phyloP scores from a whole-genome alignment of 2,888 invertebrate species.

The Cinara cedri region DNA sequence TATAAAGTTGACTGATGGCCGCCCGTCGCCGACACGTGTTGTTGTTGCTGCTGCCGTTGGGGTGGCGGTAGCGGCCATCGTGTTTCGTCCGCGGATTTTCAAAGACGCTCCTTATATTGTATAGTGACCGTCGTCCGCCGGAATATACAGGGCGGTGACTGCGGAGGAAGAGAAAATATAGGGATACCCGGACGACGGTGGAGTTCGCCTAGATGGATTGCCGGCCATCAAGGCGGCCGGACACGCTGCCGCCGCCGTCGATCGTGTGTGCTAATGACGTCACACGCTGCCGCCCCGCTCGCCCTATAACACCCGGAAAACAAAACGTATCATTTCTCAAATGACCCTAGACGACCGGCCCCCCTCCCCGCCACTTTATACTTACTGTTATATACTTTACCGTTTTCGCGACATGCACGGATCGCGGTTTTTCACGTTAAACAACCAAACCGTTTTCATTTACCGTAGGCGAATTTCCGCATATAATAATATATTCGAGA shows the following conservation, averaged over 20 bases:
- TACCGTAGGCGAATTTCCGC: too few species aligned
- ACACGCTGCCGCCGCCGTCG: slow-evolving; percentile 2
- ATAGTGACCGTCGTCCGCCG: neutral
- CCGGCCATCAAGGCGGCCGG: slow-evolving; percentile 26
- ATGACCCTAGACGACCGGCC: neutral
- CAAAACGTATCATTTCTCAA: slow-evolving; percentile 48
- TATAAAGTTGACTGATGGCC: slow-evolving; percentile 52
- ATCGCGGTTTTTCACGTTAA: too few species aligned
- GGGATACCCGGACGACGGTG: neutral
- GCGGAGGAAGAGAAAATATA: too few species aligned
- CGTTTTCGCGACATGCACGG: too few species aligned
- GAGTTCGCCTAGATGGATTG: slow-evolving; percentile 43
- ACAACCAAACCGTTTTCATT: too few species aligned
- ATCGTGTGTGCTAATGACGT: slow-evolving; percentile 47
- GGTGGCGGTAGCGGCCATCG: neutral
- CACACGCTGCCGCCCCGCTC: neutral
- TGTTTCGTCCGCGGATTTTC: neutral
- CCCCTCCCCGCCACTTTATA: too few species aligned
- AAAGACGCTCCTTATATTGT: neutral
- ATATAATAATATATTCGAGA: too few species aligned
- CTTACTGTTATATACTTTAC: too few species aligned
- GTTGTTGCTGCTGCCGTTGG: slow-evolving; percentile 22
- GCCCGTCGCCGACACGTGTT: slow-evolving; percentile 52
- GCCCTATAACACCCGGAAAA: neutral
- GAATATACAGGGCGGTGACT: slow-evolving; percentile 4